Conservation (phyloP, 2,888 invertebrate species). For the Caradrina kadenii region DNA sequence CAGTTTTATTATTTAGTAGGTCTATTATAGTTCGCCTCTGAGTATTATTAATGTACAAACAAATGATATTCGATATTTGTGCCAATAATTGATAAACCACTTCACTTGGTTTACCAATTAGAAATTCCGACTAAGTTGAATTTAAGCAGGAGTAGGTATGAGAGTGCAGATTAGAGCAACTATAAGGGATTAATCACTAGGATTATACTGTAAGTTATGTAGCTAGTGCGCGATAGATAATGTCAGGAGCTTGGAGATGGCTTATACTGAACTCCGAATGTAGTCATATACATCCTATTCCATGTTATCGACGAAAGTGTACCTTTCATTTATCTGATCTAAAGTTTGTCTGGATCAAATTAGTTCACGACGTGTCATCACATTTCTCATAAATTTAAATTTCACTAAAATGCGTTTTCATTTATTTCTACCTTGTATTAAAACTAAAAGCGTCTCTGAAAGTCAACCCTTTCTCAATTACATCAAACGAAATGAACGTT, state of each 20-base stretch:
- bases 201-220: conserved; percentile 63
- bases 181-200: conserved; percentile 63
- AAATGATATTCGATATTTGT: conserved; percentile 42
- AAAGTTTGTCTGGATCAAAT: neutral
- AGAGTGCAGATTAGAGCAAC: conserved; percentile 60
- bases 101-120: conserved; percentile 60
- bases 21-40: conserved; percentile 37
- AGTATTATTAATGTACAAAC: conserved; percentile 45
- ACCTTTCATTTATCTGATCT: neutral
- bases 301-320: neutral
- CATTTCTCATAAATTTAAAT: neutral
- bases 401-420: neutral
- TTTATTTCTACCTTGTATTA: neutral
- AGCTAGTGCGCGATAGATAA: conserved; percentile 57
- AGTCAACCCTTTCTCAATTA: conserved; percentile 29
- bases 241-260: conserved; percentile 37
- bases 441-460: conserved; percentile 28
- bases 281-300: neutral
- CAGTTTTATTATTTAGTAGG: conserved; percentile 56
- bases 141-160: conserved; percentile 50
- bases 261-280: conserved; percentile 39
- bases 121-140: conserved; percentile 44
- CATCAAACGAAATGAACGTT: conserved; percentile 56
- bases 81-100: conserved; percentile 56
- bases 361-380: neutral